These are phyloP conservation scores for Homarus gammarus DNA, from an alignment of 2,888 invertebrate species.

Conservation along the genomic window DNA sequence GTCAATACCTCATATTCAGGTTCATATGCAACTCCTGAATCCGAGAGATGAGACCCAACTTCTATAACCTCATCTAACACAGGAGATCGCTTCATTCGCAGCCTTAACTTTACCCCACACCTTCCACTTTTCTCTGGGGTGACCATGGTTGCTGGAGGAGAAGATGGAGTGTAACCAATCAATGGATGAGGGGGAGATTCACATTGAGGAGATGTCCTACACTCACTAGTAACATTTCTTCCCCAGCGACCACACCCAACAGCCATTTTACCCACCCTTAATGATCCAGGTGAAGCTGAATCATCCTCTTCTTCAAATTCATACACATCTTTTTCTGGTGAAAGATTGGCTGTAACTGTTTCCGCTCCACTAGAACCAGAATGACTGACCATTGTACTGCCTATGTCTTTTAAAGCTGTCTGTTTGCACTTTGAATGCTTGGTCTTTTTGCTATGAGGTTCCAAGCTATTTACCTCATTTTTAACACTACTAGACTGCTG, in stretches of 20 bases:
- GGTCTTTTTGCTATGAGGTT: slow-evolving; percentile 59
- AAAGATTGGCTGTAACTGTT: slow-evolving; percentile 23
- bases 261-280: slow-evolving; percentile 59
- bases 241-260: slow-evolving; percentile 63
- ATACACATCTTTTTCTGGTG: slow-evolving; percentile 73
- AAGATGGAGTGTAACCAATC: slow-evolving; percentile 59
- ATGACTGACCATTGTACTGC: slow-evolving; percentile 44
- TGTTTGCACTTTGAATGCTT: slow-evolving; percentile 68
- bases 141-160: slow-evolving; percentile 44
- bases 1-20: slow-evolving; percentile 75
- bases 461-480: slow-evolving; percentile 52
- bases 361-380: slow-evolving; percentile 35
- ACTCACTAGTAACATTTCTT: slow-evolving; percentile 49
- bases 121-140: slow-evolving; percentile 68
- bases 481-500: slow-evolving; percentile 73
- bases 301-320: slow-evolving; percentile 75
- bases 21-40: slow-evolving; percentile 64
- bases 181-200: slow-evolving; percentile 71
- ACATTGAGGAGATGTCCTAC: slow-evolving; percentile 67
- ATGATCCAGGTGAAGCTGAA: slow-evolving; percentile 56
- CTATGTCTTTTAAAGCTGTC: slow-evolving; percentile 70
- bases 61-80: slow-evolving; percentile 91
- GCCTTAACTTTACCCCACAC: slow-evolving; percentile 85
- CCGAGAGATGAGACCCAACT: slow-evolving; percentile 76
- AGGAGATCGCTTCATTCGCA: slow-evolving; percentile 92